These are phyloP conservation scores for Diogma glabrata DNA, from an alignment of 2,888 invertebrate genomes.

Conservation along the genomic window DNA sequence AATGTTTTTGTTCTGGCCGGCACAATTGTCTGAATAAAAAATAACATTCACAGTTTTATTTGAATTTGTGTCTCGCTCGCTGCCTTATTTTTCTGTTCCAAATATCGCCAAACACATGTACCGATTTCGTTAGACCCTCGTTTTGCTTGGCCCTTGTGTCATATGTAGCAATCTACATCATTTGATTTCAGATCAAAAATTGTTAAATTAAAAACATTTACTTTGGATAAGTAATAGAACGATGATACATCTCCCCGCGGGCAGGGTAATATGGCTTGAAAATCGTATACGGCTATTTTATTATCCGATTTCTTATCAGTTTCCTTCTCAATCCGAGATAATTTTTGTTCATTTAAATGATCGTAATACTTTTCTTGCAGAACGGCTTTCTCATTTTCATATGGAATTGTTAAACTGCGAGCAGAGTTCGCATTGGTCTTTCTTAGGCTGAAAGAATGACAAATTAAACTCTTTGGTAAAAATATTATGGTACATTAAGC, in stretches of 20 bases:
- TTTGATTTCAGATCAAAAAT: background rate
- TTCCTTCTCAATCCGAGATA: background rate
- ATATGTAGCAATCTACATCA: conserved; percentile 2
- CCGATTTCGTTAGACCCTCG: too few species aligned
- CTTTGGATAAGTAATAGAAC: background rate
- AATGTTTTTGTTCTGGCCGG: too few species aligned
- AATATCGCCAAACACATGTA: too few species aligned
- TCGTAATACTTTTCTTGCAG: background rate
- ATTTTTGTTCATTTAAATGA: background rate
- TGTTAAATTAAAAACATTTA: background rate
- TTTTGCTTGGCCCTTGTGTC: background rate
- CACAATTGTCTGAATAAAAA: too few species aligned
- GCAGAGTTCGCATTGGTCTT: background rate
- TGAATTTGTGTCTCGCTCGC: too few species aligned
- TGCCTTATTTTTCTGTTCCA: too few species aligned
- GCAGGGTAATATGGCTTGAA: background rate
- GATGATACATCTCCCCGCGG: background rate
- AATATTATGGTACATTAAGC: too few species aligned
- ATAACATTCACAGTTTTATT: too few species aligned
- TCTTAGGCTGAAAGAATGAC: too few species aligned
- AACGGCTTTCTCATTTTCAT: background rate
- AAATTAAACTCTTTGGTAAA: too few species aligned
- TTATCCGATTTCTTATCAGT: background rate
- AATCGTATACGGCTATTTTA: background rate
- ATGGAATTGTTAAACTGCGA: background rate